A percentile compares a stretch with the other conserved stretches of the same genome.
Evolutionary conservation across 2,113 vertebrate species (phyloP).

Genomic region (Peromyscus leucopus): DNA sequence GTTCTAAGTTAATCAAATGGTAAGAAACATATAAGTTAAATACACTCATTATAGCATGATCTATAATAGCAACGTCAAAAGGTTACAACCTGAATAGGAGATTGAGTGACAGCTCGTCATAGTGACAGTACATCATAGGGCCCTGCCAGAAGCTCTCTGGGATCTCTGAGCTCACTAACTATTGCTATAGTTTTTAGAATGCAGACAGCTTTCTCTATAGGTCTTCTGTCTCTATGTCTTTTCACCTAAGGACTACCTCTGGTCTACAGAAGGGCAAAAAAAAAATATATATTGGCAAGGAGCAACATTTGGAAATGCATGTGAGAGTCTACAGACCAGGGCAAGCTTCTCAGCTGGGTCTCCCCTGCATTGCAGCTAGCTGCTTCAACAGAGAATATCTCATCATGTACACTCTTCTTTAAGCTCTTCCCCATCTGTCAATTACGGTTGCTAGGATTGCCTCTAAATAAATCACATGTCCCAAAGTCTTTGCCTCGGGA

Average conservation of each 20-base stretch:
- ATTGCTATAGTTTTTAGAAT: neutral
- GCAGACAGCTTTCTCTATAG: neutral
- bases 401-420: neutral
- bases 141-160: neutral
- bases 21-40: neutral
- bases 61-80: neutral
- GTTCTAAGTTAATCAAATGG: neutral
- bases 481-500: neutral
- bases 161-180: neutral
- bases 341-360: neutral
- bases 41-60: neutral
- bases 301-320: neutral
- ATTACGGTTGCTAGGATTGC: neutral
- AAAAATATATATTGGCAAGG: neutral
- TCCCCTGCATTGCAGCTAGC: neutral
- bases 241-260: neutral
- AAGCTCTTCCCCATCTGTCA: neutral
- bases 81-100: neutral
- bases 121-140: neutral
- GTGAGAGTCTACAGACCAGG: neutral
- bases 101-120: neutral
- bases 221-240: neutral
- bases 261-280: neutral
- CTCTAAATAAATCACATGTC: neutral
- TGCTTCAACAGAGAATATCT: neutral